Base-by-base conservation (phyloP, 2,113 vertebrate genomes). In the Camarhynchus parvulus region DNA sequence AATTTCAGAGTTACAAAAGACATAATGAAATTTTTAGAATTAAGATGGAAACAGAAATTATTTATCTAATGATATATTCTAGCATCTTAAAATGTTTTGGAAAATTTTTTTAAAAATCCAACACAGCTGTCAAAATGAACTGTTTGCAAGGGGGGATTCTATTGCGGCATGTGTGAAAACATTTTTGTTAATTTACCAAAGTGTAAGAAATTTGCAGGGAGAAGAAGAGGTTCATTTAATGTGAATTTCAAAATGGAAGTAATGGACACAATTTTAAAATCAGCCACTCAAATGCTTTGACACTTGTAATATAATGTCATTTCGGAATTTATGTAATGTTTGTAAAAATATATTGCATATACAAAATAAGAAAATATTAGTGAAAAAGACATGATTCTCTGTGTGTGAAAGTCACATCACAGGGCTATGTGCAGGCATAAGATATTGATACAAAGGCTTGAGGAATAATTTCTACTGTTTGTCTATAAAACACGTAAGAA, bases 391-490 rank as follows among this genome's bases (percentile, higher is more conserved):
- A 18, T 64, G 18, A 56, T 83, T 69, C 50, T 35, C 35, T 35
- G 35, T 35, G 35, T 35, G 35, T 39, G 22, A 22, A 67, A 85
- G 52, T 70, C 25, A 83, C 0, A 3, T 15, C 9, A 6, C 39
- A 39, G 10, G 62, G 35, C 21, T 88, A 2, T 53, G 27, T 64
- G 39, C 28, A 69, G 42, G n/a, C 58, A 69, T 1, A 5, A 90
- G 47, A 53, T 59, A 69, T 15, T 23, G n/a, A 58, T 66, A 62
- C 21, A 53, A 74, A 76, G 25, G 4, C 33, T 64, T 50, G 42
- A 76, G 15, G 6, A 77, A 69, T 55, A 58, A 70, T 90, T 94
- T 88, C 63, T 62, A 35, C 17, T 62, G 20, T 79, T 94, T 90
- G 31, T 55, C 46, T 73, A 46, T 62, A 80, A 69, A 83, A 42